These are phyloP conservation scores for Brachypodius melanocephalos DNA, from an alignment of 2,113 vertebrate species.

Conservation along the genomic window DNA sequence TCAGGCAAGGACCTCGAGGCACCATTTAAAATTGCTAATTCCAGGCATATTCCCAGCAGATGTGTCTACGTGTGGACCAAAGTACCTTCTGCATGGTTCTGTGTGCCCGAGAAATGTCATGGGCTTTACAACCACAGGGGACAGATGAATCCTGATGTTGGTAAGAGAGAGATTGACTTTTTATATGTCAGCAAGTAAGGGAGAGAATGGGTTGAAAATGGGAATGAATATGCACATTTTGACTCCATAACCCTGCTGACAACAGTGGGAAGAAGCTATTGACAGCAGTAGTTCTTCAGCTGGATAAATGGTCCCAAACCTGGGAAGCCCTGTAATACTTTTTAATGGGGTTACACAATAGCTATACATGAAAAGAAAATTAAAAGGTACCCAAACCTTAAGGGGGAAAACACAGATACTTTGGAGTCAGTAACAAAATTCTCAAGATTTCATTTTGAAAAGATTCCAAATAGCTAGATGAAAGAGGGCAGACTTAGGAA, in stretches of 20 bases:
- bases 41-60: not conserved
- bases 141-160: rapidly evolving
- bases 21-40: not conserved
- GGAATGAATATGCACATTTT: not conserved
- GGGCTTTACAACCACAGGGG: not conserved
- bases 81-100: not conserved
- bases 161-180: not conserved
- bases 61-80: not conserved
- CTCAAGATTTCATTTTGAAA: not conserved
- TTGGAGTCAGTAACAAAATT: not conserved
- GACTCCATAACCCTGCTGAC: not conserved
- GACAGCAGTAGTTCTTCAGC: not conserved
- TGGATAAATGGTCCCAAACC: not conserved
- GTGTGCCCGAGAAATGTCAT: not conserved
- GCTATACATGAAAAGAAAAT: not conserved
- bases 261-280: not conserved
- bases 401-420: not conserved
- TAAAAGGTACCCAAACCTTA: not conserved
- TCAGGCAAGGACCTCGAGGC: not conserved
- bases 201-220: not conserved
- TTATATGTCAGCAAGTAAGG: not conserved
- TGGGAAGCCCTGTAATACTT: not conserved
- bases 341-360: not conserved
- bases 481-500: not conserved
- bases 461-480: not conserved